These are phyloP conservation scores for Aptenodytes forsteri DNA, from an alignment of 2,113 vertebrate species.

Conservation along the genomic window DNA sequence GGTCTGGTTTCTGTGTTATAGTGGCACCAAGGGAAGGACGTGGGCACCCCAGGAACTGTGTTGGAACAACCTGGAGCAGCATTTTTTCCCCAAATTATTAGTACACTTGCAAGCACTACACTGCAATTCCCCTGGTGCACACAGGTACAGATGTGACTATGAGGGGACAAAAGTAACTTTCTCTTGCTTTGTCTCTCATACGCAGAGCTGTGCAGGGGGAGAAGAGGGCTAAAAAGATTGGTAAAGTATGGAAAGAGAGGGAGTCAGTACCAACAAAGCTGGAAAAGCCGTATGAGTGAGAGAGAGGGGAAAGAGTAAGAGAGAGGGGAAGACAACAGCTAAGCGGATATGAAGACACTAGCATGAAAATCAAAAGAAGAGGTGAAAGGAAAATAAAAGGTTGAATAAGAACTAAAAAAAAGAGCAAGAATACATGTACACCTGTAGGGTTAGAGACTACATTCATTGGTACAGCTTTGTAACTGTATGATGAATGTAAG, in stretches of 20 bases:
- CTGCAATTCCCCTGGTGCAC: not conserved
- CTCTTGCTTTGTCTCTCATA: not conserved
- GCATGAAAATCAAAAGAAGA: not conserved
- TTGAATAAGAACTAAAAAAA: not conserved
- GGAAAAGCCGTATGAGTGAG: not conserved
- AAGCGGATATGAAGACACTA: not conserved
- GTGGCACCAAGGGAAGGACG: rapidly evolving
- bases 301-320: not conserved
- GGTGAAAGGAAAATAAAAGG: not conserved
- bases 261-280: not conserved
- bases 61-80: not conserved
- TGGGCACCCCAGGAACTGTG: not conserved
- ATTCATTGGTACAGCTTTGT: not conserved
- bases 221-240: not conserved
- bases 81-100: not conserved
- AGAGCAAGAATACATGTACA: not conserved
- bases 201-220: not conserved
- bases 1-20: not conserved
- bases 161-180: not conserved
- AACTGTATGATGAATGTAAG: not conserved
- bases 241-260: not conserved
- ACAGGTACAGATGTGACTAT: not conserved
- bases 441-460: not conserved
- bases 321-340: not conserved
- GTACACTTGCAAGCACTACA: not conserved